phyloP scores from a whole-genome alignment of 1,140 invertebrate species.

The Lineus longissimus region DNA sequence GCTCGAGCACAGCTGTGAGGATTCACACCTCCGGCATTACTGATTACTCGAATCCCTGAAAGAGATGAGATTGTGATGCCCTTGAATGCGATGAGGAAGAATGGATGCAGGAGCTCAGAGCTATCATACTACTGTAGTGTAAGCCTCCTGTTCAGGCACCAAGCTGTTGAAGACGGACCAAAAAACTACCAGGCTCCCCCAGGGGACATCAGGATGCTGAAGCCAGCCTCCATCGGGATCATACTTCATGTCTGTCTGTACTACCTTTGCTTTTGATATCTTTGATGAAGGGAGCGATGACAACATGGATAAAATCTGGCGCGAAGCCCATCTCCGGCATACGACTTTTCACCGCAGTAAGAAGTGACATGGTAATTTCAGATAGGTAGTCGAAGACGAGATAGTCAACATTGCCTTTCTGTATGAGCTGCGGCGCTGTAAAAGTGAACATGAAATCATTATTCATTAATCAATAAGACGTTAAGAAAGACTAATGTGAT shows the following conservation, averaged over 20 bases:
- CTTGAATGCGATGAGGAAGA: no score
- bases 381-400: slow-evolving; percentile 60
- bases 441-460: slow-evolving; percentile 14
- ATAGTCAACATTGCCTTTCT: slow-evolving; percentile 55
- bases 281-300: slow-evolving; percentile 54
- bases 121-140: background rate
- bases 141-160: no score
- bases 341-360: slow-evolving; percentile 51
- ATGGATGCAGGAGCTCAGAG: no score
- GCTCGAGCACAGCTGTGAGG: slow-evolving; percentile 55
- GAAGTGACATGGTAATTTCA: slow-evolving; percentile 61
- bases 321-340: slow-evolving; percentile 55
- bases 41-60: slow-evolving; percentile 56
- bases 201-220: no score
- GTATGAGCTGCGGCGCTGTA: slow-evolving; percentile 56
- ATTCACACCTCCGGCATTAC: slow-evolving; percentile 61
- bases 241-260: background rate
- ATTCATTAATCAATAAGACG: no score
- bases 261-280: slow-evolving; percentile 57
- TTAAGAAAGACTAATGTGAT: no score
- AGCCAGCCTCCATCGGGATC: no score
- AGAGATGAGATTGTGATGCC: slow-evolving; percentile 5
- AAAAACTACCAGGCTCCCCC: no score
- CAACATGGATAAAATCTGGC: slow-evolving; percentile 57
- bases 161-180: no score